Evolutionary conservation across 2,113 vertebrate species (phyloP).

Genomic region (Cheilinus undulatus): DNA sequence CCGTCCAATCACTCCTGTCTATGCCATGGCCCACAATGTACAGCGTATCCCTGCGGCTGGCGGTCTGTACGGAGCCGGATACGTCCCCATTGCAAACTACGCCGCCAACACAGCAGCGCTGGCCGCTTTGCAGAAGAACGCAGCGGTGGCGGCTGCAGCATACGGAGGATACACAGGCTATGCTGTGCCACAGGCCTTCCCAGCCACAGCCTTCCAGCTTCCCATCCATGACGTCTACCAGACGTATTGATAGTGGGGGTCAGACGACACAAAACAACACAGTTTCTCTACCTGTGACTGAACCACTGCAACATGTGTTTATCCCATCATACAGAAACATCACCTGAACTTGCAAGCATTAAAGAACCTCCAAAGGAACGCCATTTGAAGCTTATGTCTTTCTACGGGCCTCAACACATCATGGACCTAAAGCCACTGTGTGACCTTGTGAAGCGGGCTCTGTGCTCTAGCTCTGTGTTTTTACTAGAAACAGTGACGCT

Average conservation of each 20-base stretch:
- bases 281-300: conserved; percentile 50
- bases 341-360: conserved; percentile 27
- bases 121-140: conserved; percentile 96
- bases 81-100: conserved; percentile 90
- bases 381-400: conserved; percentile 26
- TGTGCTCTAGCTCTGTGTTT: conserved; percentile 15
- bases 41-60: conserved; percentile 90
- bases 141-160: conserved; percentile 84
- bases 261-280: conserved; percentile 14
- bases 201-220: conserved; percentile 89
- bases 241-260: conserved; percentile 87
- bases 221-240: conserved; percentile 96
- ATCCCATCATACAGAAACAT: conserved; percentile 33
- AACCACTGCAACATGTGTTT: conserved; percentile 29
- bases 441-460: conserved; percentile 16
- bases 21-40: conserved; percentile 93
- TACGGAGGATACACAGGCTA: conserved; percentile 91
- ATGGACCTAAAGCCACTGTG: conserved; percentile 11
- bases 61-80: conserved; percentile 92
- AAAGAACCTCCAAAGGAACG: conserved; percentile 34
- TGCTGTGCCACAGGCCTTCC: conserved; percentile 92
- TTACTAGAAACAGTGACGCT: background rate
- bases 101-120: conserved; percentile 87
- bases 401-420: conserved; percentile 9
- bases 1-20: conserved; percentile 95